Evolutionary conservation across 2,113 vertebrate species (phyloP).

Genomic region (Notechis scutatus): DNA sequence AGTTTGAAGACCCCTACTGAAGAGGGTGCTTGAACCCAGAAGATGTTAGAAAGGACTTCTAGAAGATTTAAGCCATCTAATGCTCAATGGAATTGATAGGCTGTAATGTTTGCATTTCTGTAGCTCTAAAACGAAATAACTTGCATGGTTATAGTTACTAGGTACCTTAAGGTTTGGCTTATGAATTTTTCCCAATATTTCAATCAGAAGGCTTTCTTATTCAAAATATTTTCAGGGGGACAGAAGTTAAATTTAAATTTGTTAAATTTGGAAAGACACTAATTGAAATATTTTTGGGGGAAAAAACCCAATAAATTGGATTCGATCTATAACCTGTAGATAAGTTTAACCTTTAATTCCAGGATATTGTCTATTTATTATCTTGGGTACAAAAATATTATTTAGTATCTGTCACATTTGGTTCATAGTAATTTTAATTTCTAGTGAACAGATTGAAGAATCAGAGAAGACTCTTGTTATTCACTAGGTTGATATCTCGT

Average conservation of each 20-base stretch:
- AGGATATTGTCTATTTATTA: not conserved
- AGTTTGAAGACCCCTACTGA: not conserved
- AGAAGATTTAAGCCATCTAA: not conserved
- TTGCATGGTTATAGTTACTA: not conserved
- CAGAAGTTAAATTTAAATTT: not conserved
- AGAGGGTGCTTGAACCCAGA: not conserved
- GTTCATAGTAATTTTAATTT: not conserved
- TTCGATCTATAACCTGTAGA: not conserved
- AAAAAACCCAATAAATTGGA: not conserved
- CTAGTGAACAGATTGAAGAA: not conserved
- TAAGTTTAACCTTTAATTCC: not conserved
- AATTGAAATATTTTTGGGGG: not conserved
- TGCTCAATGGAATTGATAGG: not conserved
- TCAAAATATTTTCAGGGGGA: not conserved
- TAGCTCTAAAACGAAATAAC: not conserved
- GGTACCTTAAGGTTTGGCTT: not conserved
- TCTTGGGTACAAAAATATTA: not conserved
- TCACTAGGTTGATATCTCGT: not conserved
- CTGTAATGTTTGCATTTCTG: not conserved
- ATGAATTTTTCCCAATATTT: not conserved
- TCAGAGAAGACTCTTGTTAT: not conserved
- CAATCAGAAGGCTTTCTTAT: not conserved
- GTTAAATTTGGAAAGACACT: not conserved
- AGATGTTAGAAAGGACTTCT: not conserved
- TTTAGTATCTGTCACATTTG: not conserved